Evolutionary conservation across 2,113 vertebrate genomes (phyloP).

Genomic region (Lucifuga dentata): DNA sequence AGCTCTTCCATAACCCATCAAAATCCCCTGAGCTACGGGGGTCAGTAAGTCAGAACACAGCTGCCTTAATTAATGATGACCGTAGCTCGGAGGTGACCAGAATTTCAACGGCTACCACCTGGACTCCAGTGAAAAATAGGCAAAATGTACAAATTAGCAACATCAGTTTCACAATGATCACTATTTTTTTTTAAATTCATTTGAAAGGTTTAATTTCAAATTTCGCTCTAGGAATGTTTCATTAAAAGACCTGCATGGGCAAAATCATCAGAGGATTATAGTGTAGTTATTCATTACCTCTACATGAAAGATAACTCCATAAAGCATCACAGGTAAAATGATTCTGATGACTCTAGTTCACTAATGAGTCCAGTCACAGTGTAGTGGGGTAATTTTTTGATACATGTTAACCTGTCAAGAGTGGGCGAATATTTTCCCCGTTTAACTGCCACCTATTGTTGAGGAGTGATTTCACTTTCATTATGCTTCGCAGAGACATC

Average conservation of each 20-base stretch:
- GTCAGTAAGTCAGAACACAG: constrained; percentile 84
- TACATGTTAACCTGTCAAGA: constrained; percentile 78
- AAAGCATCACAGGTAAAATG: constrained; percentile 39
- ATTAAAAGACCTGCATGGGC: constrained; percentile 36
- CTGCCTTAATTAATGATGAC: constrained; percentile 87
- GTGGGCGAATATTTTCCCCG: constrained; percentile 74
- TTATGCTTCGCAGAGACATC: constrained; percentile 75
- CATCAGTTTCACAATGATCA: constrained; percentile 27
- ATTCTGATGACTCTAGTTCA: constrained; percentile 50
- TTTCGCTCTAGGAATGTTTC: constrained; percentile 32
- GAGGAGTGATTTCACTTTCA: constrained; percentile 79
- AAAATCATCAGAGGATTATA: constrained; percentile 41
- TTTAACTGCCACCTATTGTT: constrained; percentile 77
- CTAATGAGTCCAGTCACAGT: constrained; percentile 60
- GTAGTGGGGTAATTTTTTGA: constrained; percentile 62
- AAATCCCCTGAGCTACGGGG: constrained; percentile 83
- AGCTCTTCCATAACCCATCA: constrained; percentile 84
- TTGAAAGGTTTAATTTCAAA: constrained; percentile 18
- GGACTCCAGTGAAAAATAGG: constrained; percentile 45
- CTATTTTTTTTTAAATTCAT: constrained; percentile 48
- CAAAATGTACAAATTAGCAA: constrained; percentile 58
- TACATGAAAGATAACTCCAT: constrained; percentile 49
- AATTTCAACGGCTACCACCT: constrained; percentile 74
- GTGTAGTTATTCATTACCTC: constrained; percentile 49
- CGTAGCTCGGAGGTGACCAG: constrained; percentile 71